Base-by-base conservation (phyloP, 2,888 invertebrate species). In the Phoenoteleia sp. region DNA sequence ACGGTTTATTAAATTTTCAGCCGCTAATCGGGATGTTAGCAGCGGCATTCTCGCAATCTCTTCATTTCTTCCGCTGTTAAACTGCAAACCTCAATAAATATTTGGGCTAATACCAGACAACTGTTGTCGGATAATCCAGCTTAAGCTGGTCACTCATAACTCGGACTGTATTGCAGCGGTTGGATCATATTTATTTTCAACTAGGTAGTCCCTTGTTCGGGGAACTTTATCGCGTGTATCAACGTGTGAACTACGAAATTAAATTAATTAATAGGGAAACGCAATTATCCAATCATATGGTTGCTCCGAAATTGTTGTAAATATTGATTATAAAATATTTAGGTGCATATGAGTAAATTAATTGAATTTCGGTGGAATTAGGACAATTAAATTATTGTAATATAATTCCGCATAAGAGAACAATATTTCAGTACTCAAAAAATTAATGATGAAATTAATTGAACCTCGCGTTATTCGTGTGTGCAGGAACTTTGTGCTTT, bases 41-140 rank as follows among this genome's bases (percentile, higher is more conserved):
- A n/a, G n/a, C n/a, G n/a, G 21, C 17, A n/a, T 6, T 21, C 17
- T 47, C 47, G 23, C 3, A 27, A 23, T 27, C 45, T 13, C 11
- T 36, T 52, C 19, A 13, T 52, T 74, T 49, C 47, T 33, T 33
- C n/a, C 11, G 21, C 42, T 6, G 33, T 47, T 60, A 27, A 45
- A 49, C 15, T 33, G 23, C 47, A 60, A 58, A 60, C 36, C 23
- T 15, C 69, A 42, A 79, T 79, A 69, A 79, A 79, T 69, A 47
- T 69, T 69, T 52, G 42, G 58, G 15, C 21, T 69, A 52, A 62
- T 69, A 42, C 52, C 42, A 33, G 69, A 54, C 77, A 69, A 47
- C 36, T 39, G 39, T 23, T 42, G 69, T 39, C 52, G 62, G 77
- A 69, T 79, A 69, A 79, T 79, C 77, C 77, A 69, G 77, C 17